These are phyloP conservation scores for Scaptomyza cyrtandrae DNA, from an alignment of 2,888 invertebrate species.

Conservation along the genomic window DNA sequence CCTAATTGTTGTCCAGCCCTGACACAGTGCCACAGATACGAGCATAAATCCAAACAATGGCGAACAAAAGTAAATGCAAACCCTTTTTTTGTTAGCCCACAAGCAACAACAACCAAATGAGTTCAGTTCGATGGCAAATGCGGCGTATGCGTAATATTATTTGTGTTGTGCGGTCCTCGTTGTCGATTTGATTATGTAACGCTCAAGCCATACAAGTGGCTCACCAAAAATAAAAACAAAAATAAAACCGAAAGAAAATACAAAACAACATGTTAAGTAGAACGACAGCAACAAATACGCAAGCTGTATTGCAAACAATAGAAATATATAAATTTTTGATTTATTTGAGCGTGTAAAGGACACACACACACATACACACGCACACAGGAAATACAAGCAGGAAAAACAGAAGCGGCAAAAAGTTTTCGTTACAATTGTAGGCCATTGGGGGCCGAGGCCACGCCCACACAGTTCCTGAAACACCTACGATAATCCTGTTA, in stretches of 20 bases:
- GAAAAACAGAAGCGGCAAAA: constrained; percentile 73
- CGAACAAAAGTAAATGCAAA: constrained; percentile 54
- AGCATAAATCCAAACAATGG: constrained; percentile 31
- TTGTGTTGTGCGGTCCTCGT: constrained; percentile 51
- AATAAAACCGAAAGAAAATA: neutral
- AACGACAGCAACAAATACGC: constrained; percentile 31
- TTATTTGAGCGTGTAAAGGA: constrained; percentile 75
- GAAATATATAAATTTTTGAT: constrained; percentile 68
- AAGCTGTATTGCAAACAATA: constrained; percentile 44
- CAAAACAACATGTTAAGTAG: constrained; percentile 7
- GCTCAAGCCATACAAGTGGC: constrained; percentile 73
- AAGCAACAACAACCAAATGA: constrained; percentile 54
- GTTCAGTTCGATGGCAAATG: constrained; percentile 51
- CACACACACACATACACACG: constrained; percentile 35
- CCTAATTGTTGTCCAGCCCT: constrained; percentile 78
- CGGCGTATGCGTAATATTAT: constrained; percentile 76
- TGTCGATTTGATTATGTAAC: constrained; percentile 75
- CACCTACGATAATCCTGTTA: constrained; percentile 76
- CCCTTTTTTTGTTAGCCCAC: constrained; percentile 24
- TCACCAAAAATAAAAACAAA: constrained; percentile 41
- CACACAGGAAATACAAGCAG: constrained; percentile 44
- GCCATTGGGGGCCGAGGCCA: constrained; percentile 30
- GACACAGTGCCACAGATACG: constrained; percentile 69
- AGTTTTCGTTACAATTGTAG: constrained; percentile 60
- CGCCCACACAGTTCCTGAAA: constrained; percentile 18